These are phyloP conservation scores for Scatophagus argus DNA, from an alignment of 2,113 vertebrate species.

Conservation along the genomic window DNA sequence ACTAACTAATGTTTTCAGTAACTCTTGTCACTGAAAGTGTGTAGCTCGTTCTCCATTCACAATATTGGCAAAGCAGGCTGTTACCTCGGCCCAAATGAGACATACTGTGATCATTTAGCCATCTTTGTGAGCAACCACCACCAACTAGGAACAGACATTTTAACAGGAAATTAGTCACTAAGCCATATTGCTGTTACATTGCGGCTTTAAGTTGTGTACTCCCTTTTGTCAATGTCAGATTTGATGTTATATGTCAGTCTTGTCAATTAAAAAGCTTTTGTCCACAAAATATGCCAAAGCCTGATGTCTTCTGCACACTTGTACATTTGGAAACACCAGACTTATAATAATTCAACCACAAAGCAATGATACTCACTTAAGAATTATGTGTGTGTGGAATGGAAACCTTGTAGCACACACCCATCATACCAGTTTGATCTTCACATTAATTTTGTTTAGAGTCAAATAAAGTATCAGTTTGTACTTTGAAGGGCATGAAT, in stretches of 20 bases:
- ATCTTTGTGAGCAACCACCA: no score
- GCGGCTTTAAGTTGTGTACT: no score
- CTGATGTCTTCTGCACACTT: no score
- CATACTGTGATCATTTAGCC: not conserved
- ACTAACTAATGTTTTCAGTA: not conserved
- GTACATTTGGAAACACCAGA: not conserved
- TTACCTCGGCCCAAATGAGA: no score
- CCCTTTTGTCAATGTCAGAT: no score
- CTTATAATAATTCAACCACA: not conserved
- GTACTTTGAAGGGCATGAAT: not conserved
- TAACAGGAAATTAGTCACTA: no score
- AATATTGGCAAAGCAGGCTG: not conserved
- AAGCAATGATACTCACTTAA: not conserved
- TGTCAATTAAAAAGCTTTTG: no score
- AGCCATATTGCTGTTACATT: no score
- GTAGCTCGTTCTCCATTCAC: not conserved
- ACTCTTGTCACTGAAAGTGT: not conserved
- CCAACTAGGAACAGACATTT: no score
- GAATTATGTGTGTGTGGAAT: not conserved
- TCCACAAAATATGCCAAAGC: no score
- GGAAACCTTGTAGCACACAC: not conserved
- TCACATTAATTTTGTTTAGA: not conserved
- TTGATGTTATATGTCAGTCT: no score
- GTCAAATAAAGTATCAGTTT: not conserved
- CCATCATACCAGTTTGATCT: not conserved